These are phyloP conservation scores for Habropoda laboriosa DNA, from an alignment of 1,140 invertebrate genomes.

Conservation along the genomic window DNA sequence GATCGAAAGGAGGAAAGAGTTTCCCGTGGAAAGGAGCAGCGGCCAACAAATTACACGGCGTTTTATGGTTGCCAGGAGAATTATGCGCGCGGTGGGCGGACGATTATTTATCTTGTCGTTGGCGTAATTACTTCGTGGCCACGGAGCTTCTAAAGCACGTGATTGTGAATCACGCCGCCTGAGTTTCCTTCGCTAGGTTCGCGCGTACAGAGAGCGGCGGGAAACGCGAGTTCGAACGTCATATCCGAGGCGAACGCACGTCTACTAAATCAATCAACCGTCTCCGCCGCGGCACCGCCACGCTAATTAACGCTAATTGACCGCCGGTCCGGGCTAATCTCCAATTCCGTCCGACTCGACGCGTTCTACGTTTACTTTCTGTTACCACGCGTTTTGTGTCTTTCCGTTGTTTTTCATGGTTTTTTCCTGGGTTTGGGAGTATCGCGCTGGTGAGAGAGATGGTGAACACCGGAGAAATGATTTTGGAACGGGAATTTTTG, in stretches of 20 bases:
- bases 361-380: no score
- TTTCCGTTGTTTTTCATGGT: neutral
- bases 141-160: conserved; percentile 40
- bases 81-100: conserved; percentile 48
- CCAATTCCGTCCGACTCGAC: neutral
- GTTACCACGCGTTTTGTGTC: neutral
- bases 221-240: conserved; percentile 41
- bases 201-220: conserved; percentile 11
- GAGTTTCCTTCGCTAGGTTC: neutral
- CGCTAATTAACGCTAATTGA: conserved; percentile 73
- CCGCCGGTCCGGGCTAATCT: conserved; percentile 45
- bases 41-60: conserved; percentile 37
- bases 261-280: conserved; percentile 71
- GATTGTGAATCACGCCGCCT: conserved; percentile 52
- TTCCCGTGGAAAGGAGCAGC: conserved; percentile 24
- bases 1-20: neutral
- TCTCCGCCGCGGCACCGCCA: conserved; percentile 36
- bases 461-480: no score
- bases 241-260: conserved; percentile 30
- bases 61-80: conserved; percentile 46
- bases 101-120: conserved; percentile 67
- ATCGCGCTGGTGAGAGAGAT: no score
- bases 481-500: no score
- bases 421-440: no score
- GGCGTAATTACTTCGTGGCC: conserved; percentile 56